phyloP scores from a whole-genome alignment of 2,888 invertebrate species.

The Trissolcus japonicus region DNA sequence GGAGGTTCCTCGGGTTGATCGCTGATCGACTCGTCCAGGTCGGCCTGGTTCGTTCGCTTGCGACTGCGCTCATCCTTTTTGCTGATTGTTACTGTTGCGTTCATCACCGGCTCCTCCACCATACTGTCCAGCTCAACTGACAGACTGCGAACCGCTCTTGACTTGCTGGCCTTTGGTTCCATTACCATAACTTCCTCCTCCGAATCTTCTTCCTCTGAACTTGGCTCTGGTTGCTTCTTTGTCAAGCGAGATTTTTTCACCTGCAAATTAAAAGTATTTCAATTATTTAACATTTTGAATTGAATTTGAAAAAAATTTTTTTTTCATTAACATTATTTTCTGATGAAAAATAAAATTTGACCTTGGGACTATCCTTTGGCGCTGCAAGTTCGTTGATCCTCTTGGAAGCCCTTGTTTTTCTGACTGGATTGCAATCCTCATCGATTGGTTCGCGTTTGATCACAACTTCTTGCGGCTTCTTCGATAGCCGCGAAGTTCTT shows the following conservation, averaged over 20 bases:
- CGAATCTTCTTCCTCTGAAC: background rate
- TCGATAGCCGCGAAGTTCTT: background rate
- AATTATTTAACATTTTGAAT: no score
- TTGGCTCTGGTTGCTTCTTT: slow-evolving; percentile 9
- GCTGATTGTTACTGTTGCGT: background rate
- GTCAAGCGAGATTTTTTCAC: slow-evolving; percentile 27
- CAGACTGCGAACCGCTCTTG: slow-evolving; percentile 15
- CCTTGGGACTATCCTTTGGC: background rate
- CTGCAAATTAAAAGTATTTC: background rate
- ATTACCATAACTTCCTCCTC: background rate
- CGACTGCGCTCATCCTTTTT: slow-evolving; percentile 4
- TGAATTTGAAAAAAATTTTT: no score
- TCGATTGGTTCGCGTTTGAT: background rate
- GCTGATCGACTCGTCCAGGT: background rate
- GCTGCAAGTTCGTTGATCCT: background rate
- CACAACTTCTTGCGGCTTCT: background rate
- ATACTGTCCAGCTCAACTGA: slow-evolving; percentile 26
- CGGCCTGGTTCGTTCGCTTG: slow-evolving; percentile 30
- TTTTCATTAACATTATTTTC: no score
- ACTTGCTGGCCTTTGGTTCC: background rate
- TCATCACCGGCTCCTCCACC: background rate
- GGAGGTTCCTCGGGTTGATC: slow-evolving; percentile 41
- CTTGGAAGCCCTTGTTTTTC: background rate
- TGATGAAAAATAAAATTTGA: background rate
- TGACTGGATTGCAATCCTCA: background rate